Conservation (phyloP, 2,113 vertebrate genomes). For the Ursus arctos region DNA sequence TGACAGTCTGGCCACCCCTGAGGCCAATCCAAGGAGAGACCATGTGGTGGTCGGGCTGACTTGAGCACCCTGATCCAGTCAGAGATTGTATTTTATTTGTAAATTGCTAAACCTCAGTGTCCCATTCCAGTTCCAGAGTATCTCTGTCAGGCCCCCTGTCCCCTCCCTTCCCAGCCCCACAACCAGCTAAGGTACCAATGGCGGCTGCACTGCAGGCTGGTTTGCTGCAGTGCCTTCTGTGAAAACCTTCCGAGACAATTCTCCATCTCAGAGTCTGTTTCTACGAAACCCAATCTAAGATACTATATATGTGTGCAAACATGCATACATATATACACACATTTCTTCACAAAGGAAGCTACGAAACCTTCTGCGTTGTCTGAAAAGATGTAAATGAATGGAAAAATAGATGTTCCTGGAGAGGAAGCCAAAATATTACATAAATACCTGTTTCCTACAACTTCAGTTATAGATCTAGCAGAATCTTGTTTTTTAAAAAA, state of each 20-base stretch:
- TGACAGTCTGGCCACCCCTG: background rate
- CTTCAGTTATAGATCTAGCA: constrained; percentile 20
- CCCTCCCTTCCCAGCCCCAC: background rate
- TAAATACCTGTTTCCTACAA: constrained; percentile 7
- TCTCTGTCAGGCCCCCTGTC: too few relatives aligned
- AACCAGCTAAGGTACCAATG: background rate
- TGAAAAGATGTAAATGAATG: constrained; percentile 27
- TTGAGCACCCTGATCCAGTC: background rate
- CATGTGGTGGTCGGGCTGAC: background rate
- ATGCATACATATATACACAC: background rate
- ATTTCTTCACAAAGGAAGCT: constrained; percentile 47
- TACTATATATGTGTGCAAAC: background rate
- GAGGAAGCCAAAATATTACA: constrained; percentile 36
- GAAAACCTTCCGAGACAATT: background rate
- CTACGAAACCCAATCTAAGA: constrained; percentile 33
- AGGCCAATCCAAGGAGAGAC: background rate
- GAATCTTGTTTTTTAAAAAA: background rate
- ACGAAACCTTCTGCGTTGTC: background rate
- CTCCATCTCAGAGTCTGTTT: background rate
- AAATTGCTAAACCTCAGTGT: background rate
- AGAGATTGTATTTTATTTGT: constrained; percentile 23
- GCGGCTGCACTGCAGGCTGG: background rate
- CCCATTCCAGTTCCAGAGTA: background rate
- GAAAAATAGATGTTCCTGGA: constrained; percentile 43
- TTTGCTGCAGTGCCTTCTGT: background rate